Evolutionary conservation across 30 jellyfish, hydroid and myxozoan species (phyloP).

Genomic region (Turritopsis rubra): DNA sequence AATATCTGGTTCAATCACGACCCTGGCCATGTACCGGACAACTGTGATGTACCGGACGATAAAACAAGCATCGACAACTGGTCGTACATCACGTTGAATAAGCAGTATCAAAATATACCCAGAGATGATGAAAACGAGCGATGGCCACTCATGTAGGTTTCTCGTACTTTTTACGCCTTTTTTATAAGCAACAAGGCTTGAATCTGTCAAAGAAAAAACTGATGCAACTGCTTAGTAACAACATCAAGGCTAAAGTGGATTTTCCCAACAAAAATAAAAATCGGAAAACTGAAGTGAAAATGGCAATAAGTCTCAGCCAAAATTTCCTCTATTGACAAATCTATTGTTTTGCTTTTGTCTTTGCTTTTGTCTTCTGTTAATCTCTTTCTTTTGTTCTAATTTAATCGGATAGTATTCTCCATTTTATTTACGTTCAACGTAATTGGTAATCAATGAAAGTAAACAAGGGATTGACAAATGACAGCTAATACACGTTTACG

Average conservation of each 20-base stretch:
- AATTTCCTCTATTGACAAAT: no score
- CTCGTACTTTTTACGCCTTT: no score
- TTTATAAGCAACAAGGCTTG: no score
- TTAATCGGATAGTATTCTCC: background rate
- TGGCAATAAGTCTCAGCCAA: no score
- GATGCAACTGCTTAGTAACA: no score
- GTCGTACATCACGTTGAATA: slow-evolving; percentile 2
- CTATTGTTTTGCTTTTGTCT: background rate
- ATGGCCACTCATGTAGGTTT: background rate
- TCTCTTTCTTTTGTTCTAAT: background rate
- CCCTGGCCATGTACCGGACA: slow-evolving; percentile 53
- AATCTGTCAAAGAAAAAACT: no score
- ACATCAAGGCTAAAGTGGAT: no score
- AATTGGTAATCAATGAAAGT: background rate
- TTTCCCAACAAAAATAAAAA: no score
- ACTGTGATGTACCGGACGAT: slow-evolving; percentile 49
- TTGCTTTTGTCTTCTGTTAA: background rate
- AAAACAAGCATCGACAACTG: slow-evolving; percentile 56
- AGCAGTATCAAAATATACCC: background rate
- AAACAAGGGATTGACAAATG: background rate
- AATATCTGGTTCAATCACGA: slow-evolving; percentile 76
- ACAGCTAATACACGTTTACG: no score
- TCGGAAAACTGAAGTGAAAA: no score
- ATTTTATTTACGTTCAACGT: background rate
- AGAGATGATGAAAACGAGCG: background rate